Base-by-base conservation (phyloP, 2,888 invertebrate genomes). In the Eueremaeus valkanovi region DNA sequence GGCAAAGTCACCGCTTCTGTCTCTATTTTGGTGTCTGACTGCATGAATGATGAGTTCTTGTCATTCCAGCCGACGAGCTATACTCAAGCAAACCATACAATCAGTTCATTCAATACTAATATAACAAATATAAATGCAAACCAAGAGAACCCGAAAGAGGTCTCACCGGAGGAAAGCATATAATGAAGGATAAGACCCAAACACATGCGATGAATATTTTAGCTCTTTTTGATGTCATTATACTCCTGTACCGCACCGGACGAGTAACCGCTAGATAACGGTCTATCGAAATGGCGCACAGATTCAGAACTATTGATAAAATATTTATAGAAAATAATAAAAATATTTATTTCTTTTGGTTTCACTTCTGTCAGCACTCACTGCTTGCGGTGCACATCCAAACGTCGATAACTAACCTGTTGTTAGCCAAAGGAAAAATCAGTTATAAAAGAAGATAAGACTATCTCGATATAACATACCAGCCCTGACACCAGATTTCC, bases 311-410 rank as follows among this genome's bases (percentile, higher is more conserved):
- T 75, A 24, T 3, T 24, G 29, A 24, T 24, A 3, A 68, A 68
- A 61, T 1, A 18, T 58, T 24, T 29, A 18, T 6, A 27, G 3
- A 27, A 18, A 13, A 16, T n/a, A 31, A 61, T 33, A 31, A 3
- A 40, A 68, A 33, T n/a, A n/a, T n/a, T n/a, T n/a, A n/a, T n/a
- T n/a, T n/a, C n/a, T n/a, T n/a, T n/a, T n/a, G n/a, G 31, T 8
- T 24, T 11, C 6, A 8, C 1, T 3, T 55, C 24, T 55, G 49
- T 55, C 1, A 55, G 24, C 24, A 75, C 75, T 70, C 36, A 75
- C 75, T 97, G 81, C 95, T 95, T 0, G 97, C 95, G 0, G 98
- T 98, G 85, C 96, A 97, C 92, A 97, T 92, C 94, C 96, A 95
- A 16, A 98, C 97, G 85, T 98, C 98, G 76, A 96, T 90, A 0